These are phyloP conservation scores for Ceratoteleas bidentatus DNA, from an alignment of 1,140 invertebrate species.

Conservation along the genomic window DNA sequence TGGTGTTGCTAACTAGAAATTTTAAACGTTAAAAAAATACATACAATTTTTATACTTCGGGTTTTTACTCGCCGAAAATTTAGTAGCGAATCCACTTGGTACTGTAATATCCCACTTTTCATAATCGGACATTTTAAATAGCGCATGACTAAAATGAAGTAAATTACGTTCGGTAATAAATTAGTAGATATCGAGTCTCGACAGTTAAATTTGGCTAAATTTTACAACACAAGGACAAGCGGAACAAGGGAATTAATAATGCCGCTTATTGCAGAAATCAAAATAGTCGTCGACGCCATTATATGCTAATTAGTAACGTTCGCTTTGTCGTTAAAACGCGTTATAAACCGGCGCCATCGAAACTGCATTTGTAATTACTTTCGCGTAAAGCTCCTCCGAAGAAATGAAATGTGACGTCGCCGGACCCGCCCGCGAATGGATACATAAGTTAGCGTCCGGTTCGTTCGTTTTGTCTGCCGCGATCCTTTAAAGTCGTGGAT, in stretches of 20 bases:
- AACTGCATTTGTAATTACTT: constrained; percentile 37
- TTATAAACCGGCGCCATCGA: not conserved
- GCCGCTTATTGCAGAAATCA: not conserved
- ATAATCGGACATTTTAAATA: too few species aligned
- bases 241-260: constrained; percentile 3
- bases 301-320: not conserved
- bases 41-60: too few species aligned
- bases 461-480: constrained; percentile 52
- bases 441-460: constrained; percentile 55
- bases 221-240: not conserved
- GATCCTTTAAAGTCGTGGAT: constrained; percentile 65
- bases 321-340: constrained; percentile 3
- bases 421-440: constrained; percentile 27
- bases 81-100: too few species aligned
- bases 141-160: not conserved
- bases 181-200: not conserved
- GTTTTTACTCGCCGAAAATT: too few species aligned
- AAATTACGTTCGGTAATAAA: not conserved
- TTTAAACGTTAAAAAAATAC: too few species aligned
- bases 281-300: not conserved
- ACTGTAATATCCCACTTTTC: too few species aligned
- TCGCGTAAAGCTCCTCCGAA: constrained; percentile 11
- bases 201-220: not conserved
- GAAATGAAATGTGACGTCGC: constrained; percentile 41
- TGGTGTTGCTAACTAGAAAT: too few species aligned